Evolutionary conservation across 2,113 vertebrate species (phyloP).

Genomic region (Perca flavescens): DNA sequence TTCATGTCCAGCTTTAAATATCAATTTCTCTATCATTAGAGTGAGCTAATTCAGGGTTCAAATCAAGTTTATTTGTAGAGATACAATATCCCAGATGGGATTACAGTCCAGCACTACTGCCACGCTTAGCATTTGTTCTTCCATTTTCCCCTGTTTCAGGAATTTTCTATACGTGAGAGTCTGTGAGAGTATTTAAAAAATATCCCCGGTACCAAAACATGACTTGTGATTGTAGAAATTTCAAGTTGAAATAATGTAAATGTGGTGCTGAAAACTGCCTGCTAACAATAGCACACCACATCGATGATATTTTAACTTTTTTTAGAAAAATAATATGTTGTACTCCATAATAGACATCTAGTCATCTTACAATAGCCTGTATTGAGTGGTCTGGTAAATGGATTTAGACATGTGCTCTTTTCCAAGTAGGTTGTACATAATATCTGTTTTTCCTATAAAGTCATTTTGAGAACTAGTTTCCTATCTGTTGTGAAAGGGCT

Average conservation of each 20-base stretch:
- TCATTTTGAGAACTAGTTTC: conserved; percentile 19
- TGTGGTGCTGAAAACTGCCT: background rate
- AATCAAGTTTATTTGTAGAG: background rate
- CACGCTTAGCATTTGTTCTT: background rate
- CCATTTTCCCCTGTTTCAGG: background rate
- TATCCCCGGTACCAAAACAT: background rate
- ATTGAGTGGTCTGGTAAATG: background rate
- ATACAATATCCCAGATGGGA: background rate
- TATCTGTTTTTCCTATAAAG: conserved; percentile 10
- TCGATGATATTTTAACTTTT: too few species aligned
- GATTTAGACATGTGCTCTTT: conserved; percentile 8
- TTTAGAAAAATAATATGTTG: too few species aligned
- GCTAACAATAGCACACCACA: background rate
- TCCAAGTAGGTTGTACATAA: conserved; percentile 10
- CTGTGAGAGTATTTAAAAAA: background rate
- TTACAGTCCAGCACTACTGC: background rate
- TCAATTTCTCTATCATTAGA: background rate
- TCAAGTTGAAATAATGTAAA: background rate
- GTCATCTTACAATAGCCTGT: background rate
- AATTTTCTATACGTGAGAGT: background rate
- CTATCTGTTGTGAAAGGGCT: conserved; percentile 23
- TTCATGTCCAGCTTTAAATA: conserved; percentile 10
- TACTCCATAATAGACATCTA: too few species aligned
- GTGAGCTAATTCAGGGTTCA: background rate
- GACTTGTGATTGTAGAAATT: background rate